Evolutionary conservation across 2,113 vertebrate species (phyloP), one percentile per base, ranked within the genome.

Genomic region (Rhabdornis inornatus): DNA sequence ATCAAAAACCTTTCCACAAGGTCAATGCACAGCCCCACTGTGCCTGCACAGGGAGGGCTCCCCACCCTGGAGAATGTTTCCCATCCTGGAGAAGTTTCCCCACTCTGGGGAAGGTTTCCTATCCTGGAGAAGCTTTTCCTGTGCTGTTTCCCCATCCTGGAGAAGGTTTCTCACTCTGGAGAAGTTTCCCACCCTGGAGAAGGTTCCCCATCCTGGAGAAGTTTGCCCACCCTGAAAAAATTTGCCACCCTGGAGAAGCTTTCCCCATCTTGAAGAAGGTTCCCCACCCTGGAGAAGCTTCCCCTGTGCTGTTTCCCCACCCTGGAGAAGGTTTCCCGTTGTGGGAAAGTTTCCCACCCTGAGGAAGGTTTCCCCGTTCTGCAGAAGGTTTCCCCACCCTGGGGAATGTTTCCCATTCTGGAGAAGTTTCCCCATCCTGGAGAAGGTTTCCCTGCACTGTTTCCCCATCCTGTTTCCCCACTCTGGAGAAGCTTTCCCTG

Each of bases 341-440:
- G n/a, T n/a, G n/a, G n/a, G n/a, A n/a, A n/a, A 15, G 21, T 39
- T 39, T 6, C 17, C 53, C 24, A 27, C 0, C 31, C 31, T 56
- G 35, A 14, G 6, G 66, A 52, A 31, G 27, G 1, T 31, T 24
- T 8, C 5, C 22, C 11, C 23, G 14, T 1, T 28, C 35, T 53
- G 37, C 5, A 15, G 9, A 44, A 44, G 14, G 10, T 0, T 45
- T 47, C 1, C 40, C 25, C 4, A 30, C 0, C 25, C 25, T 23
- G 25, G 11, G 4, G 18, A 52, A n/a, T 39, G 12, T 7, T 49
- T 7, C 22, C 11, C 23, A 18, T 1, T 28, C 35, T 53, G 37
- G 6, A 15, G 9, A 44, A 44, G 10, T 0, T 45, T 47, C 1
- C 40, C 25, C 4, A 30, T 0, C 25, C 25, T 23, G 25, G 11